phyloP scores from a whole-genome alignment of 2,797 vertebrate genomes.

The Gallinago solitaria region DNA sequence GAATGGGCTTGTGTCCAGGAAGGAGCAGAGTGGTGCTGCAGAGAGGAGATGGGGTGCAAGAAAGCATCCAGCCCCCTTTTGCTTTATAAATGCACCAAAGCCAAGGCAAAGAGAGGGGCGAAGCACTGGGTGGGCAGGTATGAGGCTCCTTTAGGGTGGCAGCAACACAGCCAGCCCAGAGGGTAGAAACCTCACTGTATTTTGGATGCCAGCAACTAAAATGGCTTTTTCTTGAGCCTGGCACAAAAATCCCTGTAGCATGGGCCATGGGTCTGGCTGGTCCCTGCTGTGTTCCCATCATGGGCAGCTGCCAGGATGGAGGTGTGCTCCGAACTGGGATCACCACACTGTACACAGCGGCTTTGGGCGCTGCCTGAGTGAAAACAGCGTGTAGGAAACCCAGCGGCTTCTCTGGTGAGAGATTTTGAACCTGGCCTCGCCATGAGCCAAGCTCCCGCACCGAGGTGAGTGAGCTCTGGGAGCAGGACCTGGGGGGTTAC shows the following conservation, averaged over 20 bases:
- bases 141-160: background rate
- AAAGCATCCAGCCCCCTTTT: background rate
- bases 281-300: background rate
- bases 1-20: background rate
- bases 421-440: background rate
- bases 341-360: rapidly evolving
- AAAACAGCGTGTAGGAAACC: background rate
- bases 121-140: too few relatives aligned
- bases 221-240: background rate
- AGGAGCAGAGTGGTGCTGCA: background rate
- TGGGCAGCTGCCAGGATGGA: background rate
- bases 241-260: background rate
- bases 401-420: background rate
- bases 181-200: background rate
- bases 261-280: rapidly evolving
- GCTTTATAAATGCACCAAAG: background rate
- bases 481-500: background rate
- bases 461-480: background rate
- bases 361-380: background rate
- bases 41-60: background rate
- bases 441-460: background rate
- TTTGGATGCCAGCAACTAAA: background rate
- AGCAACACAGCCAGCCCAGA: background rate
- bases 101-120: background rate
- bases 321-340: background rate